Evolutionary conservation across 2,797 vertebrate genomes (phyloP).

Genomic region (Gadopsis marmoratus): DNA sequence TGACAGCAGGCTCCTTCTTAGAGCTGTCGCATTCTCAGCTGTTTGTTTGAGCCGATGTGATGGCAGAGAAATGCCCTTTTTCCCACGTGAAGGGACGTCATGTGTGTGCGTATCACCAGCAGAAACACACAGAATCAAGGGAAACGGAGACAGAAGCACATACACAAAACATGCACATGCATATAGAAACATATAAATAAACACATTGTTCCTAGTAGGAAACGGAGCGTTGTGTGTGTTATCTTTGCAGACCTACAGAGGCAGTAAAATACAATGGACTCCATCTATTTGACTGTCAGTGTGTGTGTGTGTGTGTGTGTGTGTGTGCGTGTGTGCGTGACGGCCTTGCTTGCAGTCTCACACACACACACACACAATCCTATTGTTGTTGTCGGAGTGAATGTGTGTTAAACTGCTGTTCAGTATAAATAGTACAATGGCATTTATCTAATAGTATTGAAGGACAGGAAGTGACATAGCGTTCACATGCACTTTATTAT

Average conservation of each 20-base stretch:
- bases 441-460: slow-evolving; percentile 33
- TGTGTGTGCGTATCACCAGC: slow-evolving; percentile 5
- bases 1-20: slow-evolving; percentile 31
- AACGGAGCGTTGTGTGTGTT: slow-evolving; percentile 68
- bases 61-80: slow-evolving; percentile 24
- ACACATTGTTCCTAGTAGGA: slow-evolving; percentile 76
- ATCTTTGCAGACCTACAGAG: slow-evolving; percentile 67
- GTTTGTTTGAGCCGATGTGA: slow-evolving; percentile 34
- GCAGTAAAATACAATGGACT: slow-evolving; percentile 71
- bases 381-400: slow-evolving; percentile 58
- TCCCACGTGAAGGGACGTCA: slow-evolving; percentile 40
- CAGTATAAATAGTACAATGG: slow-evolving; percentile 48
- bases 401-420: slow-evolving; percentile 53
- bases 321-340: slow-evolving; percentile 11
- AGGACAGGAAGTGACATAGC: slow-evolving; percentile 63
- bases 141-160: slow-evolving; percentile 25
- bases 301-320: slow-evolving; percentile 7
- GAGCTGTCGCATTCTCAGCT: slow-evolving; percentile 37
- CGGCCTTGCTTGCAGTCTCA: slow-evolving; percentile 48
- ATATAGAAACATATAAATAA: slow-evolving; percentile 40
- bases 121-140: slow-evolving; percentile 35
- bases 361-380: slow-evolving; percentile 23
- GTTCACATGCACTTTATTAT: slow-evolving; percentile 12
- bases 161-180: slow-evolving; percentile 38
- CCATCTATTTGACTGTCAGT: slow-evolving; percentile 54